phyloP scores from a whole-genome alignment of 1,140 invertebrate genomes.

The Dendrolimus kikuchii region DNA sequence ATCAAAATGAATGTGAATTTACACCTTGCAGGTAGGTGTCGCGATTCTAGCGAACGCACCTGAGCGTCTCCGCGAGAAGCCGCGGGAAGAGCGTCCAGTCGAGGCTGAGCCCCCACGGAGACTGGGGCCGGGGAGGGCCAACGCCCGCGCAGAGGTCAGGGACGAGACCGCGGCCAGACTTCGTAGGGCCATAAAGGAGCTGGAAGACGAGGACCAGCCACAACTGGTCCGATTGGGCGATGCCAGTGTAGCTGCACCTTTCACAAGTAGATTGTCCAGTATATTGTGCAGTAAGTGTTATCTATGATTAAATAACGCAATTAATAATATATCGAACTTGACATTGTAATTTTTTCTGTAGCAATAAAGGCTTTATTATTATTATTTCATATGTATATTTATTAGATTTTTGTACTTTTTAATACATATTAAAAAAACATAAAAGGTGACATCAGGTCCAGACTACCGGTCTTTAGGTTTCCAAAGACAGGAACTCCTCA shows the following conservation, averaged over 20 bases:
- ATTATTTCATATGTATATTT: too few species aligned
- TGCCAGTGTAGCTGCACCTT: conserved; percentile 99
- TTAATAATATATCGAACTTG: too few species aligned
- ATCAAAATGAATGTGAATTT: not conserved
- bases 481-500: too few species aligned
- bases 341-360: too few species aligned
- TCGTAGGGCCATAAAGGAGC: conserved; percentile 87
- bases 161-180: conserved; percentile 64
- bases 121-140: conserved; percentile 25
- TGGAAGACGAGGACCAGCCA: conserved; percentile 92
- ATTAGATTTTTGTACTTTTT: too few species aligned
- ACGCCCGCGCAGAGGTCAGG: conserved; percentile 30
- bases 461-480: too few species aligned
- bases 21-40: conserved; percentile 76
- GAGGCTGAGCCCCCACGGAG: conserved; percentile 43
- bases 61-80: conserved; percentile 65
- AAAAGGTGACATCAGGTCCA: too few species aligned
- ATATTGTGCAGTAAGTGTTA: conserved; percentile 91
- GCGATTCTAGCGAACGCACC: conserved; percentile 92
- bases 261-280: conserved; percentile 97
- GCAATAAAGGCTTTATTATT: too few species aligned
- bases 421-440: too few species aligned
- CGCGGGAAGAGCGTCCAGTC: conserved; percentile 35
- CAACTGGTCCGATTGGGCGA: conserved; percentile 96
- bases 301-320: not conserved